Base-by-base conservation (phyloP, 1,140 invertebrate genomes). In the Drosophila aff. region DNA sequence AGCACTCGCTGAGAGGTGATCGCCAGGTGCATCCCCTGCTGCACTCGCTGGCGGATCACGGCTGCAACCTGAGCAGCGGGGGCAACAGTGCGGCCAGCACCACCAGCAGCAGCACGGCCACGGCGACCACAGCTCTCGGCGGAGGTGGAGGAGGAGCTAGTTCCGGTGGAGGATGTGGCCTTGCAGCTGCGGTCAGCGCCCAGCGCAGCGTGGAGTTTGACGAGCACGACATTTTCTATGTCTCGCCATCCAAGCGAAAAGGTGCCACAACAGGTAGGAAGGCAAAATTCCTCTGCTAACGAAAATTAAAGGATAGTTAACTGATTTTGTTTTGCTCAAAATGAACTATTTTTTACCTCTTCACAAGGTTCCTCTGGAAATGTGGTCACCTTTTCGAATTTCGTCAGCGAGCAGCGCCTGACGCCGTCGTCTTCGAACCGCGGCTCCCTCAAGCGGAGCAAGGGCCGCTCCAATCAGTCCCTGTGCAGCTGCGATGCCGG, bases 401-500 rank as follows among this genome's bases (percentile, higher is more conserved):
- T 75, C 53, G 91, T 92, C 5, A 87, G 85, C 47, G 90, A 92
- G n/a, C 90, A 91, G 15, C 81, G 79, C 21, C 49, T 68, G 21
- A 68, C 64, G 13, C 76, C 79, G 5, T 61, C 82, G 16, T 73
- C 73, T 3, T 74, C 84, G 47, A 79, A 84, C 75, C 91, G 91
- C 8, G 92, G 92, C 23, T 93, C 92, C n/a, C 67, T 93, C 21
- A 91, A 84, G 60, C 87, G 92, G n/a, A 79, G 61, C 66, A 92
- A 92, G 67, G 91, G 87, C n/a, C 85, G 91, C 40, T 92, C 92
- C 68, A 92, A 92, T 82, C 92, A 92, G 46, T 93, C 92, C 55
- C 68, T 92, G 8, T 93, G 92, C 69, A 91, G 87, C 66, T 93
- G 92, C 74, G 92, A 93, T 60, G 90, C 80, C 33, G 92, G 91